A percentile compares a stretch with the other conserved stretches of the same genome.
These are phyloP conservation scores for Macroramphosus scolopax DNA, from an alignment of 2,797 vertebrate species.

Conservation along the genomic window DNA sequence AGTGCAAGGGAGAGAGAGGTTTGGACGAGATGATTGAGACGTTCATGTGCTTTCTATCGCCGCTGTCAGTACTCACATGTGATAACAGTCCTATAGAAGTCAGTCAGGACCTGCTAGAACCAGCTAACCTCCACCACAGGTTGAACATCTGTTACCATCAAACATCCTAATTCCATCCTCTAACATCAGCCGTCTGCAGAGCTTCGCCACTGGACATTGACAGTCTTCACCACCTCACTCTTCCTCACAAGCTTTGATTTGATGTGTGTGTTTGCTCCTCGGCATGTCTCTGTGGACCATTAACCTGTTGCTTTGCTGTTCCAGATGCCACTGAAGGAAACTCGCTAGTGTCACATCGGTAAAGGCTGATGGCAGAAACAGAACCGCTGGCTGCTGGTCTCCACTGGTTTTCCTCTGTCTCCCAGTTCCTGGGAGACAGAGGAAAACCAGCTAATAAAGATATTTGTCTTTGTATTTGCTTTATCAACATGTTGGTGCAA, in stretches of 20 bases:
- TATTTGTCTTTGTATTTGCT: constrained; percentile 47
- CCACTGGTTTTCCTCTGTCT: constrained; percentile 51
- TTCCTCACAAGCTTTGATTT: constrained; percentile 24
- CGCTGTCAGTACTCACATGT: background rate
- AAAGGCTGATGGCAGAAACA: constrained; percentile 63
- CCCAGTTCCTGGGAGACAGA: constrained; percentile 27
- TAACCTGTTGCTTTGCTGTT: constrained; percentile 99
- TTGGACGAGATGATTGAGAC: constrained; percentile 64
- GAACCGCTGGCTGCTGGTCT: constrained; percentile 42
- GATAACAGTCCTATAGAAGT: constrained; percentile 1
- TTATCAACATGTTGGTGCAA: constrained; percentile 38
- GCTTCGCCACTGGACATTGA: constrained; percentile 28
- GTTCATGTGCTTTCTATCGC: too few species aligned
- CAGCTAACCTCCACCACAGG: constrained; percentile 34
- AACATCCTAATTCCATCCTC: constrained; percentile 1
- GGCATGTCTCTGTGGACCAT: constrained; percentile 79
- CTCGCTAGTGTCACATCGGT: constrained; percentile 69
- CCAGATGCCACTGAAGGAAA: constrained; percentile 86
- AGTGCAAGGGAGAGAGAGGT: constrained; percentile 78
- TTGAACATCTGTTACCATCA: constrained; percentile 4
- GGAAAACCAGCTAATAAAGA: constrained; percentile 51
- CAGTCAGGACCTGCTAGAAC: background rate
- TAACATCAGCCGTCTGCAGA: constrained; percentile 23
- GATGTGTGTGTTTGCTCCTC: constrained; percentile 50
- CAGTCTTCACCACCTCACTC: constrained; percentile 22